Evolutionary conservation across 2,113 vertebrate genomes (phyloP).

Genomic region (Malaclemys terrapin): DNA sequence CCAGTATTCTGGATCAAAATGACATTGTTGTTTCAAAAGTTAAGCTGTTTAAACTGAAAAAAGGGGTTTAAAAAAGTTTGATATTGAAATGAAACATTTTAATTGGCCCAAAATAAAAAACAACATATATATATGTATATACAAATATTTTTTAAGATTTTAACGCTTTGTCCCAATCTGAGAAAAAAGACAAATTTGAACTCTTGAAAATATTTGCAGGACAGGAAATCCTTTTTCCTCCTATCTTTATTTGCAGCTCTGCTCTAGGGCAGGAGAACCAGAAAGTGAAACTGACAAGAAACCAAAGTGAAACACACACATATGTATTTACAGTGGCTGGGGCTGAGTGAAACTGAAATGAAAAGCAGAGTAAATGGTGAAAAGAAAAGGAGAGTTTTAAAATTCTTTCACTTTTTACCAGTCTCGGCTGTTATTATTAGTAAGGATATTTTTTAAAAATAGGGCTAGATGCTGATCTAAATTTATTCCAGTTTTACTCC

Average conservation of each 20-base stretch:
- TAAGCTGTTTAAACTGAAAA: neutral
- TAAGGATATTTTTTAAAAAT: neutral
- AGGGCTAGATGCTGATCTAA: neutral
- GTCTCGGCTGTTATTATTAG: rapidly evolving
- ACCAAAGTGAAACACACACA: neutral
- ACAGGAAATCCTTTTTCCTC: neutral
- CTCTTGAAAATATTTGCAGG: neutral
- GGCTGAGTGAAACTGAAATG: rapidly evolving
- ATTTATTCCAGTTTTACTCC: neutral
- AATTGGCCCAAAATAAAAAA: neutral
- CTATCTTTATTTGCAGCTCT: neutral
- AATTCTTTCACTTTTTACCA: neutral
- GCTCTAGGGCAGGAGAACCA: neutral
- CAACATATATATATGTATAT: neutral
- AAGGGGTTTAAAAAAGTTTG: neutral
- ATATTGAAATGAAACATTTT: neutral
- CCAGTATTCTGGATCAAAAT: neutral
- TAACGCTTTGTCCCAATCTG: neutral
- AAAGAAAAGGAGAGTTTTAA: neutral
- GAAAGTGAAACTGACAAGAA: neutral
- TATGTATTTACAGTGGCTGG: neutral
- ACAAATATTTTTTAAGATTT: neutral
- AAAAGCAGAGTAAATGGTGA: neutral
- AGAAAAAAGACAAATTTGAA: neutral
- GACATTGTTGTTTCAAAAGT: neutral